phyloP scores from a whole-genome alignment of 2,113 vertebrate genomes.

The Cyanocitta stelleri region DNA sequence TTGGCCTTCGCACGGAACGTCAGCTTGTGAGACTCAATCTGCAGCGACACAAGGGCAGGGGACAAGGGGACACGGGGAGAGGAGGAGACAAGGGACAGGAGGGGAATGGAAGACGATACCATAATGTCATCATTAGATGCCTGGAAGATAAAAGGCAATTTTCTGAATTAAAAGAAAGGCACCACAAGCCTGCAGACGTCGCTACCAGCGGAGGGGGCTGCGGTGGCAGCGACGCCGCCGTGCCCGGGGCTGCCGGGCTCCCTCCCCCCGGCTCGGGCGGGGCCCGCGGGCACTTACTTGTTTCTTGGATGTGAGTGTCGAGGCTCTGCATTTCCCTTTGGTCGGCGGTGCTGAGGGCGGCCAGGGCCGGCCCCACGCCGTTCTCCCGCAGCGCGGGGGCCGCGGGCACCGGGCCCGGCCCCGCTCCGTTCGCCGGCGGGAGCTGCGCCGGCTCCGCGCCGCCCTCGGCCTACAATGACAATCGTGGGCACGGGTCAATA shows the following conservation, averaged over 20 bases:
- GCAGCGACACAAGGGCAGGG: conserved; percentile 78
- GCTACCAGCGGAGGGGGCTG: neutral
- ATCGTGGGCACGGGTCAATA: neutral
- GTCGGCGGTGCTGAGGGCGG: conserved; percentile 70
- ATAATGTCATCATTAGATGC: conserved; percentile 94
- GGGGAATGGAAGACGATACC: conserved; percentile 81
- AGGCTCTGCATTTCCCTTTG: conserved; percentile 85
- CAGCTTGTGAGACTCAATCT: conserved; percentile 92
- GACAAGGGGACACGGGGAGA: neutral
- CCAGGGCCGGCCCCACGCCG: conserved; percentile 75
- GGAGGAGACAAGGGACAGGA: conserved; percentile 1
- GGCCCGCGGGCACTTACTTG: conserved; percentile 83
- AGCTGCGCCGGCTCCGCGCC: conserved; percentile 74
- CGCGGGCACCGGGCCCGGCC: neutral
- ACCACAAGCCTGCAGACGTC: neutral
- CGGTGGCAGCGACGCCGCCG: neutral
- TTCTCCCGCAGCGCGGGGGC: conserved; percentile 75
- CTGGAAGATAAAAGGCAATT: conserved; percentile 92
- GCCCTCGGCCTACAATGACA: conserved; percentile 84
- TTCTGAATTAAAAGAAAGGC: conserved; percentile 56
- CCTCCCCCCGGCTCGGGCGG: neutral
- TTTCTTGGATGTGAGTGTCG: conserved; percentile 90
- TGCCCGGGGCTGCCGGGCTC: neutral
- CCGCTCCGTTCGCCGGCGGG: conserved; percentile 61
- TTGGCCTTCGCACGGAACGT: conserved; percentile 87